A percentile compares a stretch with the other conserved stretches of the same genome.
These are phyloP conservation scores for Hirundichthys speculiger DNA, from an alignment of 2,113 vertebrate species.

Conservation along the genomic window DNA sequence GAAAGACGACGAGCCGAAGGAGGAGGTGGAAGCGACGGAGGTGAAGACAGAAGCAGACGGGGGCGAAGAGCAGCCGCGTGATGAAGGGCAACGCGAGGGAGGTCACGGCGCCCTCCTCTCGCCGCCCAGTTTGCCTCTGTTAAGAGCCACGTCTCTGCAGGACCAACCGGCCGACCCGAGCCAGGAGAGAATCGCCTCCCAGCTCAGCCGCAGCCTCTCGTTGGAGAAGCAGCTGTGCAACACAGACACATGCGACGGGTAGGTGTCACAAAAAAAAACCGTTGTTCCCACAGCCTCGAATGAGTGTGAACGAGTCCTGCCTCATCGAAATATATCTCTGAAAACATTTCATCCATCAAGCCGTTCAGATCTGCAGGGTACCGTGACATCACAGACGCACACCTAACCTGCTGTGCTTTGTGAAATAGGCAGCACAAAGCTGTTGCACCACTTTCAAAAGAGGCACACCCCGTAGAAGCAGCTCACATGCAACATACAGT, in stretches of 20 bases:
- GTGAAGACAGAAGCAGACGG: constrained; percentile 34
- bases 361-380: too few relatives aligned
- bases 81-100: constrained; percentile 41
- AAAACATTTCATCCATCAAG: too few relatives aligned
- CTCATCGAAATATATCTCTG: too few relatives aligned
- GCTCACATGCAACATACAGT: too few relatives aligned
- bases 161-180: constrained; percentile 69
- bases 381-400: too few relatives aligned
- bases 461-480: too few relatives aligned
- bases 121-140: constrained; percentile 72
- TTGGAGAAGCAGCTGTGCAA: constrained; percentile 71
- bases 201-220: constrained; percentile 77
- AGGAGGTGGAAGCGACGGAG: constrained; percentile 34
- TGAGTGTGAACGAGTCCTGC: too few relatives aligned
- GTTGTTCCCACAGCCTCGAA: not conserved
- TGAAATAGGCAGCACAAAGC: too few relatives aligned
- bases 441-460: too few relatives aligned
- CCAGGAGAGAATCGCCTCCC: constrained; percentile 51
- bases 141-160: constrained; percentile 82
- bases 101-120: constrained; percentile 52
- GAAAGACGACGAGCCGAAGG: constrained; percentile 45
- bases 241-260: constrained; percentile 70
- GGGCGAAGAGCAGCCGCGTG: constrained; percentile 22
- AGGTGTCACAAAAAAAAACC: constrained; percentile 11
- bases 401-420: too few relatives aligned